These are phyloP conservation scores for Crenichthys baileyi DNA, from an alignment of 2,797 vertebrate genomes.

Conservation along the genomic window DNA sequence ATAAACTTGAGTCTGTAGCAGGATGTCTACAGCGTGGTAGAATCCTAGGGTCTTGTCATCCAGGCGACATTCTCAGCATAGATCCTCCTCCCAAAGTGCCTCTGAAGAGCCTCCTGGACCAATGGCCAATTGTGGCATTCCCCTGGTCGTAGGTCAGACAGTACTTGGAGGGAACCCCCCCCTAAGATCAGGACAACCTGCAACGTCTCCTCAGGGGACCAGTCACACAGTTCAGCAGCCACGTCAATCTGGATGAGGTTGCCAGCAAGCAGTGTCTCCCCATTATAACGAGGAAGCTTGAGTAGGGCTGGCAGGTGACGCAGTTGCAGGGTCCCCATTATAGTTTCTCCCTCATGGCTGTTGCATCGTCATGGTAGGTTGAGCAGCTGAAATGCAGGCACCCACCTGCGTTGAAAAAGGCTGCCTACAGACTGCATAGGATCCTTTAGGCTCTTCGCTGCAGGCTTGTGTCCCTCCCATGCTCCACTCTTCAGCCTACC, in stretches of 20 bases:
- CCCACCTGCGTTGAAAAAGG: neutral
- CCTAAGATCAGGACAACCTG: neutral
- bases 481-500: neutral
- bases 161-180: neutral
- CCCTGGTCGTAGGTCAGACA: neutral
- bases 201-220: neutral
- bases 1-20: neutral
- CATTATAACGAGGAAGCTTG: neutral
- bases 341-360: neutral
- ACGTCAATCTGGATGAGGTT: neutral
- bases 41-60: too few relatives aligned
- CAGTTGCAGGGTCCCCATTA: neutral
- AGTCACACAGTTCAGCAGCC: neutral
- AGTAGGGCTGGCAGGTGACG: neutral
- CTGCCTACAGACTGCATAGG: neutral
- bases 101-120: neutral
- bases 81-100: neutral
- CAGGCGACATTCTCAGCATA: neutral
- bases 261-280: neutral
- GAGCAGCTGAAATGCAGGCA: neutral
- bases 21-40: too few relatives aligned
- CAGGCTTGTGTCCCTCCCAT: neutral
- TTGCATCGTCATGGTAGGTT: neutral
- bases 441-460: neutral
- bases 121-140: neutral